Base-by-base conservation (phyloP, 1,140 invertebrate species). In the Drosophila quadrilineata region DNA sequence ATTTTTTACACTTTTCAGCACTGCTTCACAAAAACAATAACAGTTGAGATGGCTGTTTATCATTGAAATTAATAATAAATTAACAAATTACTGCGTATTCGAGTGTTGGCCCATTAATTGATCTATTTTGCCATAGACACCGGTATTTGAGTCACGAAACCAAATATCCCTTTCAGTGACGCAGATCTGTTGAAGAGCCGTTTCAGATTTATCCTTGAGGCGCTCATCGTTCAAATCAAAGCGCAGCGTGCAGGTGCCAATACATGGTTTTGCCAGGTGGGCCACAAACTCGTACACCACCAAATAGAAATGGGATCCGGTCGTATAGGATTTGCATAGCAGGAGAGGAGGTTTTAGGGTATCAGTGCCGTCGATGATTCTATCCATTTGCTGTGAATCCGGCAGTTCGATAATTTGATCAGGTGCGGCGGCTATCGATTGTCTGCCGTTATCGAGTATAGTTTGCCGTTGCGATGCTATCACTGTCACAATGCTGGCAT, bases 261-360 rank as follows among this genome's bases (percentile, higher is more conserved):
- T 29, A 26, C 66, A 67, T 1, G 2, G 16, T 1, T 26, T 10
- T 0, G 26, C 6, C 12, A 24, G 1, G 6, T 24, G 0, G 0
- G 46, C 33, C 22, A 60, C 33, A 31, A 54, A 73, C n/a, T 66
- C 56, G 17, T 74, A 74, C 24, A 77, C 17, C 0, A 53, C 40
- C n/a, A 80, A 8, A 24, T 67, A 77, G 14, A 74, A 71, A 24
- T 48, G 19, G 2, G 33, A 16, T 0, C 26, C 60, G 14, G 5
- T 22, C 0, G 0, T 22, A 8, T 52, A 77, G 0, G 45, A 57
- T 16, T 79, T 10, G 1, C 35, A 16, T 0, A 80, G n/a, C 9
- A 46, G 10, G 4, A 80, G 21, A 0, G 62, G 67, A 5, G 48
- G 29, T n/a, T 52, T 16, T 2, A 53, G 10, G 6, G 38, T 6